These are phyloP conservation scores for Styela clava DNA, from an alignment of 23 tunicate species.

Conservation along the genomic window DNA sequence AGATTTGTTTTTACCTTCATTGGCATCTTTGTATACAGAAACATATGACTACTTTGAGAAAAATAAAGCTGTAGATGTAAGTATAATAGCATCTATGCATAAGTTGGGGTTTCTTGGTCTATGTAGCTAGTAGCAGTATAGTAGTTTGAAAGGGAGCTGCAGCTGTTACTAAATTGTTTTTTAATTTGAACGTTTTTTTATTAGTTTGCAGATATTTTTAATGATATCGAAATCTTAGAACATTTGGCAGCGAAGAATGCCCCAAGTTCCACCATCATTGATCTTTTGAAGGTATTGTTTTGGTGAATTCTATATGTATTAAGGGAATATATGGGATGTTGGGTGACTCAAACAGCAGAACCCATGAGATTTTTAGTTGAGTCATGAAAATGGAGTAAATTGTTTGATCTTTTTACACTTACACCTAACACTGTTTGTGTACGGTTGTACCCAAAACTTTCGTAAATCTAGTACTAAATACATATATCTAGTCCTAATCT, in stretches of 20 bases:
- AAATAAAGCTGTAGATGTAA: background rate
- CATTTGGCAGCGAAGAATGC: background rate
- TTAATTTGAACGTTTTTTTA: too few species aligned
- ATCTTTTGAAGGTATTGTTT: background rate
- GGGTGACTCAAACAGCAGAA: background rate
- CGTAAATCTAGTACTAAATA: too few species aligned
- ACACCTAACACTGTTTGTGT: background rate
- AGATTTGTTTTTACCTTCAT: background rate
- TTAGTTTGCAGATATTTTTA: background rate
- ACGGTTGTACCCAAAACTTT: background rate
- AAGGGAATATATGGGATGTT: too few species aligned
- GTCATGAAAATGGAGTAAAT: too few species aligned
- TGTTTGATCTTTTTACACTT: background rate
- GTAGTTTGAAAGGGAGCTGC: too few species aligned
- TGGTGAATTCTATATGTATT: too few species aligned
- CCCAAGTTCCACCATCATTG: background rate
- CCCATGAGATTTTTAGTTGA: too few species aligned
- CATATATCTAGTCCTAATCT: too few species aligned
- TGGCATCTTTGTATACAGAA: background rate
- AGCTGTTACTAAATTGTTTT: too few species aligned
- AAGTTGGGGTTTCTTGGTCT: too few species aligned
- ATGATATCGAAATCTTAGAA: background rate
- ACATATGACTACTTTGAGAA: background rate
- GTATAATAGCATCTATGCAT: too few species aligned
- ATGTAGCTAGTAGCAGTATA: too few species aligned